phyloP scores from a whole-genome alignment of 1,140 invertebrate genomes.

The Bombus pascuorum region DNA sequence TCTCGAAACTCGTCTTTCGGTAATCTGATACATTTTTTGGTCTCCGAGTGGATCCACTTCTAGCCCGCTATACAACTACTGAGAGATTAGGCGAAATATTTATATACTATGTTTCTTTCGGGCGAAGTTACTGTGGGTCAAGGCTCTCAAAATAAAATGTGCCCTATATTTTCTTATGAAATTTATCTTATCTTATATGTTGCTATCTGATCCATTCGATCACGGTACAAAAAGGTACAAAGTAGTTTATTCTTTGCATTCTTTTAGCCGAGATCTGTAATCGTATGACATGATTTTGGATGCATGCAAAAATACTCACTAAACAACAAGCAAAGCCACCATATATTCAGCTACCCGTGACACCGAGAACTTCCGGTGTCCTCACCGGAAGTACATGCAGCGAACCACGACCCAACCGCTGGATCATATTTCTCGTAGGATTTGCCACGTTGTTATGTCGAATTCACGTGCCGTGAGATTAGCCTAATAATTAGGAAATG shows the following conservation, averaged over 20 bases:
- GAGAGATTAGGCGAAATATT: not conserved
- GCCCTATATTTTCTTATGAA: too few species aligned
- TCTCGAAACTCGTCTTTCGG: slow-evolving; percentile 36
- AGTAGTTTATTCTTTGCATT: not conserved
- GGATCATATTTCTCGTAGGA: not conserved
- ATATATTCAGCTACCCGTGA: not conserved
- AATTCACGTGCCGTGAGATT: not conserved
- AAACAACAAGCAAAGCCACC: not conserved
- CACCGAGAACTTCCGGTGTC: not conserved
- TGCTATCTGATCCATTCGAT: too few species aligned
- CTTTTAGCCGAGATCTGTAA: not conserved
- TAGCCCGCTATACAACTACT: not conserved
- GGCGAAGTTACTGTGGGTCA: not conserved
- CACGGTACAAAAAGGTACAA: too few species aligned
- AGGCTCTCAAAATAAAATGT: not conserved
- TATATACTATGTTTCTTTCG: not conserved
- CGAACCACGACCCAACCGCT: not conserved
- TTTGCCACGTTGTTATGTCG: not conserved
- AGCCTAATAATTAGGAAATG: not conserved
- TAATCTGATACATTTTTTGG: slow-evolving; percentile 35
- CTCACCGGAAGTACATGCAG: not conserved
- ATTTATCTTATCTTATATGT: too few species aligned
- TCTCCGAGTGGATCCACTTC: not conserved
- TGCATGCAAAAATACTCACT: too few species aligned
- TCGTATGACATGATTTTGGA: too few species aligned